Evolutionary conservation across 2,888 invertebrate species (phyloP).

Genomic region (Eupithecia subfuscata): DNA sequence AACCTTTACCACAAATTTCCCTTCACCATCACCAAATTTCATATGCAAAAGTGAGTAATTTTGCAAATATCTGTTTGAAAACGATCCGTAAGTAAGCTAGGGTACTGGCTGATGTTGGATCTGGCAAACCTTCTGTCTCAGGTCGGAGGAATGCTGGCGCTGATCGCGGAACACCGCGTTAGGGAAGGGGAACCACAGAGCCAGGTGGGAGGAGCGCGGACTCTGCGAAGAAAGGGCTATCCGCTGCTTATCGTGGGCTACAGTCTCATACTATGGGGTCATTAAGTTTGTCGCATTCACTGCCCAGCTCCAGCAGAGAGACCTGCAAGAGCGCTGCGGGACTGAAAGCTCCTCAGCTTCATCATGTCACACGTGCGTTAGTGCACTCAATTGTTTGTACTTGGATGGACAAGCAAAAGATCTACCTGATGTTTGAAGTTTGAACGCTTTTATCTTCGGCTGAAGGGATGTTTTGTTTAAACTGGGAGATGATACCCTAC

Average conservation of each 20-base stretch:
- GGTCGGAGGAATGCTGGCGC: constrained; percentile 77
- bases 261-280: not conserved
- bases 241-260: constrained; percentile 36
- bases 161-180: constrained; percentile 84
- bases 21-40: constrained; percentile 1
- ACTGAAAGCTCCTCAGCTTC: not conserved
- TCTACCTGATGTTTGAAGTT: not conserved
- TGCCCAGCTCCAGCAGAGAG: not conserved
- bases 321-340: not conserved
- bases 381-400: not conserved
- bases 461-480: not conserved
- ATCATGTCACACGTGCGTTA: not conserved
- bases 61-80: not conserved
- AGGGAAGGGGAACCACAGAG: constrained; percentile 85
- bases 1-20: not conserved
- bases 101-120: constrained; percentile 30
- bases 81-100: constrained; percentile 38
- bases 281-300: not conserved
- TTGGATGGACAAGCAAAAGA: not conserved
- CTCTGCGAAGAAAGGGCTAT: constrained; percentile 76
- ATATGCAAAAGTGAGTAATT: not conserved
- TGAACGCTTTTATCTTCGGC: not conserved
- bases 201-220: constrained; percentile 82
- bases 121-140: constrained; percentile 79
- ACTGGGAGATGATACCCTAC: not conserved